phyloP scores from a whole-genome alignment of 2,113 vertebrate species.

The Passer domesticus region DNA sequence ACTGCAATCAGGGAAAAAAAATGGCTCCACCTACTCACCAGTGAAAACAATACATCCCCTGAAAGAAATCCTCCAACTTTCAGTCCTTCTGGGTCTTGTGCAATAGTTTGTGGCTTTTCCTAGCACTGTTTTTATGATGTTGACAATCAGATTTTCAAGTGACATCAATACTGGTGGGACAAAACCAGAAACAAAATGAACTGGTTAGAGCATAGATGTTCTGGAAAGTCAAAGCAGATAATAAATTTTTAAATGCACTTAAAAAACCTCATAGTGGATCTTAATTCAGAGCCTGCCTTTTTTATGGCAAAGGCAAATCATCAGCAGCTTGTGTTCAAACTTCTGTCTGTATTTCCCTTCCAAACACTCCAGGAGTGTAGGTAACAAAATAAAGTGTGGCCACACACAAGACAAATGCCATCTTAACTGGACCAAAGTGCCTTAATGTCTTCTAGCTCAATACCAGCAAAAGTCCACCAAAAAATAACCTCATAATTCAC shows the following conservation, averaged over 20 bases:
- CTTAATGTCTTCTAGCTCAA: background rate
- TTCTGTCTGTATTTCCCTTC: background rate
- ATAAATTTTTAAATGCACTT: background rate
- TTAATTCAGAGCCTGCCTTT: background rate
- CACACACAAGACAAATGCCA: background rate
- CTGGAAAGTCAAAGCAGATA: conserved; percentile 20
- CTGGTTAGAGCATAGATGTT: background rate
- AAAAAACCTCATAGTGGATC: background rate
- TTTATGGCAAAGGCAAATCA: background rate
- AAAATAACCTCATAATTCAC: conserved; percentile 24
- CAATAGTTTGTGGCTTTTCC: conserved; percentile 8
- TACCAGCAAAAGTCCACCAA: conserved; percentile 9
- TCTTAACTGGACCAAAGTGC: background rate
- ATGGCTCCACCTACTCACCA: background rate
- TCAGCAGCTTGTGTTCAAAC: background rate
- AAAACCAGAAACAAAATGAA: background rate
- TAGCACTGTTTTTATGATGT: conserved; percentile 3
- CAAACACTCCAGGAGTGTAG: background rate
- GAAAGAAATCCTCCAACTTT: background rate
- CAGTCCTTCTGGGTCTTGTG: background rate
- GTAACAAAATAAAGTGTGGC: background rate
- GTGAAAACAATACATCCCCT: background rate
- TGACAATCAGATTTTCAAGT: background rate
- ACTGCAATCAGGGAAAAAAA: background rate
- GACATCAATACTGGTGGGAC: background rate